Evolutionary conservation across 2,888 invertebrate species (phyloP), one percentile per base, ranked within the genome.

Genomic region (Mesorhabditis sp.): DNA sequence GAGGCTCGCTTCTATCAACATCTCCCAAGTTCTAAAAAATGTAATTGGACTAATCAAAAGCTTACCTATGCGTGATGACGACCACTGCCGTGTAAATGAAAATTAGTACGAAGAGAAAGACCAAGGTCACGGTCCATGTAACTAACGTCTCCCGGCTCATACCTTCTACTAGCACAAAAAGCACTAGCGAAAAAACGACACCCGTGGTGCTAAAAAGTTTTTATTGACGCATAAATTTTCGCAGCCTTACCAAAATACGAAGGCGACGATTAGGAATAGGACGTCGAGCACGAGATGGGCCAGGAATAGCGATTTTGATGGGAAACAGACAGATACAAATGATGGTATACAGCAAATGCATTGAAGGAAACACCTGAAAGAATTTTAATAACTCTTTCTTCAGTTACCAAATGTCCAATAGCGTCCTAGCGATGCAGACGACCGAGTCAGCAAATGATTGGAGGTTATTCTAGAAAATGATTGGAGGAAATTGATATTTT

Each of bases 391-490:
- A n/a, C 7, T 50, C 73, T 73, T 74, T 70, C 50, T 72, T 71
- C 43, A 71, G 70, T 50, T 74, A 75, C 77, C 77, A 77, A 4
- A 74, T 68, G 67, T 77, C 75, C 69, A 77, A 77, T 5, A 75
- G 70, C 68, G 74, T 73, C 28, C 77, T 64, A 3, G 74, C 71
- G 7, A 77, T 65, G 42, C 77, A 77, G 3, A 72, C 65, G 6
- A 75, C 71, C 15, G 75, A 75, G 7, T 70, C 69, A 43, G 74
- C 75, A 63, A 77, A 72, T n/a, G 73, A 73, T 0, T 64, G 58
- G 58, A 77, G 65, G 43, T 77, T 74, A 69, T 71, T 71, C 71
- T 76, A 28, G 28, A 28, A 28, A 28, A 28, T 28, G 28, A 28
- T 28, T 28, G 28, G 28, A 28, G 28, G 28, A 28, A 28, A 28